phyloP scores from a whole-genome alignment of 2,797 vertebrate species.

The Enteromius treurensis region DNA sequence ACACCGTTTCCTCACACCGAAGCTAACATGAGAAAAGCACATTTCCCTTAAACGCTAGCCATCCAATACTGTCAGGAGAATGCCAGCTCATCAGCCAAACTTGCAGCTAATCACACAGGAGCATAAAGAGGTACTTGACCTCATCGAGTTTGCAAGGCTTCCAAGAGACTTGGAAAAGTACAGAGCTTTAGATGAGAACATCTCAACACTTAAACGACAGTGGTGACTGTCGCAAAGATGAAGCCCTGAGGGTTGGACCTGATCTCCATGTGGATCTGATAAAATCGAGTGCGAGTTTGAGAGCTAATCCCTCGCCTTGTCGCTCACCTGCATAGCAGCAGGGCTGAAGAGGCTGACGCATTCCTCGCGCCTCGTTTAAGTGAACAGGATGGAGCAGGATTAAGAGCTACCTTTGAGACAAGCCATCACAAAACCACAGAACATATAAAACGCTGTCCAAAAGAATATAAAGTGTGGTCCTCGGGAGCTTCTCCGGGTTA shows the following conservation, averaged over 20 bases:
- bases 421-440: slow-evolving; percentile 49
- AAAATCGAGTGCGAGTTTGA: slow-evolving; percentile 32
- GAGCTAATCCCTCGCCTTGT: slow-evolving; percentile 41
- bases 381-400: slow-evolving; percentile 57
- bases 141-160: slow-evolving; percentile 24
- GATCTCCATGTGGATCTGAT: slow-evolving; percentile 45
- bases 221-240: background rate
- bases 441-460: slow-evolving; percentile 29
- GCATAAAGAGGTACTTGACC: slow-evolving; percentile 41
- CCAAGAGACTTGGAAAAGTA: slow-evolving; percentile 14
- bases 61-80: slow-evolving; percentile 52
- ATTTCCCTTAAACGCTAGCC: slow-evolving; percentile 57
- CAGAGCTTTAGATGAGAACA: slow-evolving; percentile 19
- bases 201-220: slow-evolving; percentile 7
- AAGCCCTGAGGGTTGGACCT: slow-evolving; percentile 30
- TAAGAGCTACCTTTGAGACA: slow-evolving; percentile 51
- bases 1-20: slow-evolving; percentile 73
- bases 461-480: slow-evolving; percentile 1
- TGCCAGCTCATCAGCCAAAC: slow-evolving; percentile 41
- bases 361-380: slow-evolving; percentile 60
- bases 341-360: slow-evolving; percentile 46
- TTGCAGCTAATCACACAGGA: slow-evolving; percentile 32
- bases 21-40: slow-evolving; percentile 55
- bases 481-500: slow-evolving; percentile 37
- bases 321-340: slow-evolving; percentile 44